Evolutionary conservation across 1,140 invertebrate species (phyloP).

Genomic region (Macrobrachium nipponense): DNA sequence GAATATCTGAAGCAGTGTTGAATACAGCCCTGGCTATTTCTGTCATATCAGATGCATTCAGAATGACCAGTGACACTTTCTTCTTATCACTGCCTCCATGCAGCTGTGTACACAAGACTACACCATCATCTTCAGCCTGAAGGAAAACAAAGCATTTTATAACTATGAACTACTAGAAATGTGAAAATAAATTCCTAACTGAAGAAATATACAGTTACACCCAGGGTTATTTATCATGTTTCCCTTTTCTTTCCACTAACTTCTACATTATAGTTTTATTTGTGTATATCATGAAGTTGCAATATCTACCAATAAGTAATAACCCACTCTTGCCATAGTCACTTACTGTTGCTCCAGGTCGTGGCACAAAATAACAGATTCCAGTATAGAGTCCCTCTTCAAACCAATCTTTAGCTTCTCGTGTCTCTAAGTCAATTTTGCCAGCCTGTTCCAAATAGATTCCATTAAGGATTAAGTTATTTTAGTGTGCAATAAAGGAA

Average conservation of each 20-base stretch:
- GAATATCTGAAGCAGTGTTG: conserved; percentile 47
- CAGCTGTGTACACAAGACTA: conserved; percentile 50
- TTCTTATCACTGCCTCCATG: conserved; percentile 35
- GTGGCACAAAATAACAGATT: conserved; percentile 86
- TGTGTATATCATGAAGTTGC: neutral
- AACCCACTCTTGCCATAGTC: neutral
- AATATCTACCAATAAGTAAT: neutral
- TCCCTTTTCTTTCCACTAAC: neutral
- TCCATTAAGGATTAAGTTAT: conserved; percentile 65
- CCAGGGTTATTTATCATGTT: neutral
- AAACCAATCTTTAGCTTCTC: conserved; percentile 77
- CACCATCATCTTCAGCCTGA: conserved; percentile 61
- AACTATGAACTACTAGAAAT: neutral
- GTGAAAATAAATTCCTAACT: neutral
- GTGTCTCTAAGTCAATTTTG: conserved; percentile 67
- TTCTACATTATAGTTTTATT: neutral
- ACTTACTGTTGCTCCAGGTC: conserved; percentile 76
- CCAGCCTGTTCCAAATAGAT: conserved; percentile 53
- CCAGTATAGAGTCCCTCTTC: conserved; percentile 82
- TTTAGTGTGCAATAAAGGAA: conserved; percentile 81
- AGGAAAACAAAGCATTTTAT: neutral
- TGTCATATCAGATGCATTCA: conserved; percentile 51
- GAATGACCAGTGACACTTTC: conserved; percentile 31
- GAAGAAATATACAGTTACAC: neutral
- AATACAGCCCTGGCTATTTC: conserved; percentile 49